Evolutionary conservation across 2,888 invertebrate species (phyloP).

Genomic region (Melipona bicolor): DNA sequence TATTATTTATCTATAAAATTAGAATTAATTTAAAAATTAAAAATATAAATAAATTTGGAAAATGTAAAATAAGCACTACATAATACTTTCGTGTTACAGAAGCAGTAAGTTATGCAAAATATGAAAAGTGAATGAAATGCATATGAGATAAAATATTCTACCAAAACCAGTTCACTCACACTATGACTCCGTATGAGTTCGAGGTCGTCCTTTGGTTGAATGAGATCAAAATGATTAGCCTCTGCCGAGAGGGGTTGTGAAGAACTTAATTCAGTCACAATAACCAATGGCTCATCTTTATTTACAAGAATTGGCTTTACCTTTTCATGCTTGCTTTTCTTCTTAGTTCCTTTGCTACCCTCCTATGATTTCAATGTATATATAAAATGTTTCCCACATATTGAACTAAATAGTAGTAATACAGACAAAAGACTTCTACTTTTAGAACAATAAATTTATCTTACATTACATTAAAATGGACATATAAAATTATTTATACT

Average conservation of each 20-base stretch:
- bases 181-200: slow-evolving; percentile 85
- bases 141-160: slow-evolving; percentile 48
- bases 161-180: slow-evolving; percentile 82
- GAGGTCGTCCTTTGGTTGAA: slow-evolving; percentile 92
- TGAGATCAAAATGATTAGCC: slow-evolving; percentile 91
- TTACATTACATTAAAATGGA: slow-evolving; percentile 57
- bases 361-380: slow-evolving; percentile 76
- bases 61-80: slow-evolving; percentile 36
- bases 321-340: slow-evolving; percentile 89
- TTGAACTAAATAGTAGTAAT: slow-evolving; percentile 23
- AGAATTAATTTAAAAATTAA: slow-evolving; percentile 18
- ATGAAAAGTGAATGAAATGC: slow-evolving; percentile 50
- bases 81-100: slow-evolving; percentile 40
- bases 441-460: slow-evolving; percentile 20
- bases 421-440: slow-evolving; percentile 37
- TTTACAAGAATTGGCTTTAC: slow-evolving; percentile 91
- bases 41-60: slow-evolving; percentile 17
- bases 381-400: slow-evolving; percentile 76
- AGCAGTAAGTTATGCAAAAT: slow-evolving; percentile 44
- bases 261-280: slow-evolving; percentile 79
- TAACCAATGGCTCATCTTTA: slow-evolving; percentile 88
- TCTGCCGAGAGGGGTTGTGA: slow-evolving; percentile 83
- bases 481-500: slow-evolving; percentile 36
- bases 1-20: slow-evolving; percentile 6
- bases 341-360: slow-evolving; percentile 86